Percentiles rank a stretch among this genome's conserved stretches.
phyloP scores from a whole-genome alignment of 2,797 vertebrate genomes.

The Sebastolobus altivelis region DNA sequence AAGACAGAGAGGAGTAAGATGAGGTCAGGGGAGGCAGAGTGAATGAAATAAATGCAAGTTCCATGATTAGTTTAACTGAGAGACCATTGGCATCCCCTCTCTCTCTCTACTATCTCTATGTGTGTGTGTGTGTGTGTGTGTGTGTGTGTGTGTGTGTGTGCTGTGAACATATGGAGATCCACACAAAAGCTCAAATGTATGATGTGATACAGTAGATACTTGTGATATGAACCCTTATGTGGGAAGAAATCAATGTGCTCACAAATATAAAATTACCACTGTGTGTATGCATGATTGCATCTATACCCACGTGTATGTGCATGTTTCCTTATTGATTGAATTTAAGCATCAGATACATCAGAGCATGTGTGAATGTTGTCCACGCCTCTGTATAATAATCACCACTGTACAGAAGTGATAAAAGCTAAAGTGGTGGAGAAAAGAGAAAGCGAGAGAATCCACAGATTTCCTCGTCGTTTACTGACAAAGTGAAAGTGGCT shows the following conservation, averaged over 20 bases:
- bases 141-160: constrained; percentile 10
- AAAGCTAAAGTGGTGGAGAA: constrained; percentile 34
- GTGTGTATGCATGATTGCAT: not conserved
- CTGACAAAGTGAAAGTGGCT: constrained; percentile 65
- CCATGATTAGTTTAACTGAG: constrained; percentile 69
- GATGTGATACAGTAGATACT: constrained; percentile 54
- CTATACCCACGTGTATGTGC: not conserved
- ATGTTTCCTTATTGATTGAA: not conserved
- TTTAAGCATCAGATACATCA: constrained; percentile 20
- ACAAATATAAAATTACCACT: constrained; percentile 38
- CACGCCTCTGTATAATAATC: constrained; percentile 40
- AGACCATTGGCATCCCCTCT: constrained; percentile 52
- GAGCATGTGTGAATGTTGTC: constrained; percentile 20
- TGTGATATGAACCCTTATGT: constrained; percentile 40
- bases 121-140: constrained; percentile 16
- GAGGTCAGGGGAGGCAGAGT: constrained; percentile 43
- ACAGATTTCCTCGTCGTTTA: constrained; percentile 61
- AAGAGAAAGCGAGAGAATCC: constrained; percentile 57
- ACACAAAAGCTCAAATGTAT: constrained; percentile 49
- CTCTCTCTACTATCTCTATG: not conserved
- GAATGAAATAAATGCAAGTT: constrained; percentile 72
- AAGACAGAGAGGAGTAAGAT: constrained; percentile 26
- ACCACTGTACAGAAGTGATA: constrained; percentile 36
- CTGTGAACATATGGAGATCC: constrained; percentile 27
- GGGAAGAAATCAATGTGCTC: constrained; percentile 52